Conservation (phyloP, 2,888 invertebrate species). For the Amaurobius ferox region DNA sequence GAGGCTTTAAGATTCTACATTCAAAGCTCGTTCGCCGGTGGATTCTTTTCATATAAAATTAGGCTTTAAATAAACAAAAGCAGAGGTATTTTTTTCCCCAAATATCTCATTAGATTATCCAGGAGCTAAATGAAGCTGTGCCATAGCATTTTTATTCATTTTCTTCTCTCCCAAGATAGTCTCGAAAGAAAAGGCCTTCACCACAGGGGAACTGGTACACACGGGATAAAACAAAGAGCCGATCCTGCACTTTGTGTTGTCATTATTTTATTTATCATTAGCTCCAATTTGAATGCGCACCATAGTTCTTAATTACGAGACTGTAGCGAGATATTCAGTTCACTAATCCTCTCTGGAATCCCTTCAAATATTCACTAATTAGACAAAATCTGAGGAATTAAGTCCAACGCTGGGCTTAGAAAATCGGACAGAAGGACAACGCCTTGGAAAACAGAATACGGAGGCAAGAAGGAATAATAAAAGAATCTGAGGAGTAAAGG, state of each 20-base stretch:
- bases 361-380: slow-evolving; percentile 73
- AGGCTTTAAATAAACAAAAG: slow-evolving; percentile 70
- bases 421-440: slow-evolving; percentile 62
- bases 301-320: slow-evolving; percentile 71
- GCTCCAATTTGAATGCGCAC: slow-evolving; percentile 71
- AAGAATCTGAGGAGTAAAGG: slow-evolving; percentile 45
- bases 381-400: slow-evolving; percentile 73
- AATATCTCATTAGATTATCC: slow-evolving; percentile 69
- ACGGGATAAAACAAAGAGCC: slow-evolving; percentile 53
- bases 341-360: slow-evolving; percentile 63
- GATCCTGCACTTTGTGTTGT: slow-evolving; percentile 53
- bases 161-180: slow-evolving; percentile 30
- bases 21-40: slow-evolving; percentile 46
- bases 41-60: slow-evolving; percentile 66
- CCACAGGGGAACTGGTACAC: slow-evolving; percentile 44
- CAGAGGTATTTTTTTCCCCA: slow-evolving; percentile 29
- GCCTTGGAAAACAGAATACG: slow-evolving; percentile 39
- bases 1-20: slow-evolving; percentile 17
- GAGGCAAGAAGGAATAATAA: slow-evolving; percentile 49
- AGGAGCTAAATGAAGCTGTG: slow-evolving; percentile 53
- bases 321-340: slow-evolving; percentile 42
- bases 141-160: slow-evolving; percentile 63
- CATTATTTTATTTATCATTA: slow-evolving; percentile 72
- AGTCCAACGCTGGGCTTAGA: slow-evolving; percentile 67
- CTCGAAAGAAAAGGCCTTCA: slow-evolving; percentile 16